Conservation (phyloP, 2,888 invertebrate species). For the Andrena trimmerana region DNA sequence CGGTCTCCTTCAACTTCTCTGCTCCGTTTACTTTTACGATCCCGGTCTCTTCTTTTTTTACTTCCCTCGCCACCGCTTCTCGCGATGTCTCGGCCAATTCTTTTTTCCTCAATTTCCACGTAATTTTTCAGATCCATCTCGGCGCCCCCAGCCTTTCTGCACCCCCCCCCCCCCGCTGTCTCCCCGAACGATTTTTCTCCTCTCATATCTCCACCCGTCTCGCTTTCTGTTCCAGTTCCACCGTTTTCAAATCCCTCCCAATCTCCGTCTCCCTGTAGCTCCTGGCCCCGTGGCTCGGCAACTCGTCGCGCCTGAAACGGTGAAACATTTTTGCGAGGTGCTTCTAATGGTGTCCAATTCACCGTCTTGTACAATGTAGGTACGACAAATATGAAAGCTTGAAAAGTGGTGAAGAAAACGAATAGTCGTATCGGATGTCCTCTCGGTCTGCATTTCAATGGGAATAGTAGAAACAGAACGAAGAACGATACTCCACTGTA, state of each 20-base stretch:
- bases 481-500: too few relatives aligned
- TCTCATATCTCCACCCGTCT: not conserved
- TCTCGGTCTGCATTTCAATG: too few relatives aligned
- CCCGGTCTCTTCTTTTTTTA: not conserved
- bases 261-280: not conserved
- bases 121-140: conserved; percentile 18
- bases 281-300: not conserved
- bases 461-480: too few relatives aligned
- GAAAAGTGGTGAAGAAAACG: too few relatives aligned
- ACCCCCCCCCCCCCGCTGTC: not conserved
- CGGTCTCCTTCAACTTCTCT: conserved; percentile 13
- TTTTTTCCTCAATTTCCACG: not conserved
- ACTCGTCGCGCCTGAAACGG: not conserved
- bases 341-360: not conserved
- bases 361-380: not conserved
- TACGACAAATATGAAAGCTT: too few relatives aligned
- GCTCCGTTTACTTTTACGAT: conserved; percentile 6
- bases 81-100: conserved; percentile 1
- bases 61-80: not conserved
- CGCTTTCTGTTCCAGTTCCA: conserved; percentile 7
- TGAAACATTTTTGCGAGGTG: too few relatives aligned
- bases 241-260: not conserved
- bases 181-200: conserved; percentile 5
- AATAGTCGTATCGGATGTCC: too few relatives aligned
- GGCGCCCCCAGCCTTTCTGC: not conserved